Evolutionary conservation across 2,888 invertebrate genomes (phyloP).

Genomic region (Tipula helvola): DNA sequence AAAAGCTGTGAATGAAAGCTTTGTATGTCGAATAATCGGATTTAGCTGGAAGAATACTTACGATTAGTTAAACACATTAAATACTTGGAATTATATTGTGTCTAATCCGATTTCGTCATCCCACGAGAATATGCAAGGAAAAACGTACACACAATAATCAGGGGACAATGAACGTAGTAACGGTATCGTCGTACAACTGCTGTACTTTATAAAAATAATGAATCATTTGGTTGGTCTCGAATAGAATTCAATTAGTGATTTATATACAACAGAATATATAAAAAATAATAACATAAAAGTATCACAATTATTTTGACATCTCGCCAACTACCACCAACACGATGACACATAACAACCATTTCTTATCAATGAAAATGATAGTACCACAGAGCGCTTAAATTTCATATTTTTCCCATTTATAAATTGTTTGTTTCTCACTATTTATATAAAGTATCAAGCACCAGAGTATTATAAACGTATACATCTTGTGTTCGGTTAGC

Average conservation of each 20-base stretch:
- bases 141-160: too few relatives aligned
- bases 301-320: neutral
- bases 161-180: too few relatives aligned
- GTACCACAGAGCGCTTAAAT: neutral
- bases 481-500: neutral
- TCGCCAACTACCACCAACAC: neutral
- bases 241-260: neutral
- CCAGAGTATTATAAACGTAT: neutral
- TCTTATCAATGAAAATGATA: neutral
- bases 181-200: too few relatives aligned
- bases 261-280: neutral
- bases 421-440: neutral
- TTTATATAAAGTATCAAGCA: neutral
- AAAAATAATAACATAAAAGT: neutral
- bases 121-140: too few relatives aligned
- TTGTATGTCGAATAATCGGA: too few relatives aligned
- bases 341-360: neutral
- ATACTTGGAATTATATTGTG: too few relatives aligned
- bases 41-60: too few relatives aligned
- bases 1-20: too few relatives aligned
- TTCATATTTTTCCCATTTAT: neutral
- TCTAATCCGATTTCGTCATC: too few relatives aligned
- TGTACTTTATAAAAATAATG: neutral
- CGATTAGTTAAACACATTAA: too few relatives aligned
- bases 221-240: neutral